Evolutionary conservation across 1,140 invertebrate species (phyloP).

Genomic region (Tetramorium parvispinum): DNA sequence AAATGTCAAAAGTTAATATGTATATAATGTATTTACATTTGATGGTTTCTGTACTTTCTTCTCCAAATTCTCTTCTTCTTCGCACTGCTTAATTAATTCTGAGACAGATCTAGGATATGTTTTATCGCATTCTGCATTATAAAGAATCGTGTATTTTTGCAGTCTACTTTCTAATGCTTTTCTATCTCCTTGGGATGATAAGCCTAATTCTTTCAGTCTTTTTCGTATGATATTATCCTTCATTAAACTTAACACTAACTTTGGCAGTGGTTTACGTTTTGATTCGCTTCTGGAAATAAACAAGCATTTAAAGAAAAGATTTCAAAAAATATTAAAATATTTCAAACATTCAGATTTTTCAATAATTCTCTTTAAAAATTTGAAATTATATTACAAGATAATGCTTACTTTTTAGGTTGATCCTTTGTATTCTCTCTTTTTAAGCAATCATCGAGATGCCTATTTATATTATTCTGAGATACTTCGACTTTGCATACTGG

Average conservation of each 20-base stretch:
- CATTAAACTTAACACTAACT: slow-evolving; percentile 87
- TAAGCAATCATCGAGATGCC: slow-evolving; percentile 87
- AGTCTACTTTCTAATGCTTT: slow-evolving; percentile 83
- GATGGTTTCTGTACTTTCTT: slow-evolving; percentile 73
- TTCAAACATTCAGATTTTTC: slow-evolving; percentile 2
- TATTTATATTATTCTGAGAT: slow-evolving; percentile 84
- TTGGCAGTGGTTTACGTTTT: slow-evolving; percentile 85
- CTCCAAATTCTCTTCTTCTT: slow-evolving; percentile 84
- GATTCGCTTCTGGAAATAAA: slow-evolving; percentile 51
- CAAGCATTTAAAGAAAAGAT: neutral
- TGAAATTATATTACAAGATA: slow-evolving; percentile 40
- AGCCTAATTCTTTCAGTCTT: slow-evolving; percentile 85
- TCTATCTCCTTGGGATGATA: slow-evolving; percentile 85
- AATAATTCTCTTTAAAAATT: slow-evolving; percentile 17
- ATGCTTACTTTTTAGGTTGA: slow-evolving; percentile 61
- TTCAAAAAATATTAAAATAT: neutral
- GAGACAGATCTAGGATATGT: slow-evolving; percentile 80
- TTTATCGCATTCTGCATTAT: slow-evolving; percentile 86
- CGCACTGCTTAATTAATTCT: slow-evolving; percentile 84
- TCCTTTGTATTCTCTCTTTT: slow-evolving; percentile 74
- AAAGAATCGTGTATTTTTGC: slow-evolving; percentile 84
- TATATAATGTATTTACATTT: slow-evolving; percentile 57
- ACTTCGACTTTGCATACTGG: slow-evolving; percentile 86
- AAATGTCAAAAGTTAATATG: neutral
- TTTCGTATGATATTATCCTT: slow-evolving; percentile 86